Evolutionary conservation across 2,888 invertebrate genomes (phyloP).

Genomic region (Crepidodera aurea): DNA sequence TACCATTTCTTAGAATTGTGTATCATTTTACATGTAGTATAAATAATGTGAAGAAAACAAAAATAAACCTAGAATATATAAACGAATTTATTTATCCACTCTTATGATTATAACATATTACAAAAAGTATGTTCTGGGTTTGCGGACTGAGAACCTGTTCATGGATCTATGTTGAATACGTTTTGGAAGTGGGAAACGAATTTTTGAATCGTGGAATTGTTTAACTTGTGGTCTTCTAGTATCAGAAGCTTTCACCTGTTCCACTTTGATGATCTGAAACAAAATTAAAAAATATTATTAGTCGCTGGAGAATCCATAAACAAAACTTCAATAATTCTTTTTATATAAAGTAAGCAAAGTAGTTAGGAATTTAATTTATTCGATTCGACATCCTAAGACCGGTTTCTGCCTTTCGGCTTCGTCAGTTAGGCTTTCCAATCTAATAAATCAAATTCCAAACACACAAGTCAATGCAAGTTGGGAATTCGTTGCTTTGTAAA

Average conservation of each 20-base stretch:
- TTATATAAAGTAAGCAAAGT: not conserved
- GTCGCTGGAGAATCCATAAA: not conserved
- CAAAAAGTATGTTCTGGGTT: slow-evolving; percentile 82
- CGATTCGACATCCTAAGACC: too few species aligned
- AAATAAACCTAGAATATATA: slow-evolving; percentile 30
- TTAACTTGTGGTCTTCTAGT: slow-evolving; percentile 95
- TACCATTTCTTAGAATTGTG: too few species aligned
- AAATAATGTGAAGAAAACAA: slow-evolving; percentile 2
- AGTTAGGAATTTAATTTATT: too few species aligned
- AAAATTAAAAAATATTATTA: slow-evolving; percentile 11
- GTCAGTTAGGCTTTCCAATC: too few species aligned
- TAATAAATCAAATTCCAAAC: too few species aligned
- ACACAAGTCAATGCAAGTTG: too few species aligned
- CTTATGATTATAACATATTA: slow-evolving; percentile 45
- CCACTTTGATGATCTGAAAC: slow-evolving; percentile 87
- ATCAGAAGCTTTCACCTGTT: slow-evolving; percentile 86
- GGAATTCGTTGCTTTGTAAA: too few species aligned
- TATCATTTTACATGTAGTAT: too few species aligned
- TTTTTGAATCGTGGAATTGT: slow-evolving; percentile 97
- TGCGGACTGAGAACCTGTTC: slow-evolving; percentile 84
- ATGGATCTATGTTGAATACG: slow-evolving; percentile 85
- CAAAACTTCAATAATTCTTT: too few species aligned
- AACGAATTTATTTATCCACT: slow-evolving; percentile 44
- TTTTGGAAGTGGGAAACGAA: slow-evolving; percentile 96
- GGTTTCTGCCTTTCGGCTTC: too few species aligned